Percentiles rank a stretch among this genome's conserved stretches.
phyloP scores from a whole-genome alignment of 2,888 invertebrate species.

The Yponomeuta plumbellus region DNA sequence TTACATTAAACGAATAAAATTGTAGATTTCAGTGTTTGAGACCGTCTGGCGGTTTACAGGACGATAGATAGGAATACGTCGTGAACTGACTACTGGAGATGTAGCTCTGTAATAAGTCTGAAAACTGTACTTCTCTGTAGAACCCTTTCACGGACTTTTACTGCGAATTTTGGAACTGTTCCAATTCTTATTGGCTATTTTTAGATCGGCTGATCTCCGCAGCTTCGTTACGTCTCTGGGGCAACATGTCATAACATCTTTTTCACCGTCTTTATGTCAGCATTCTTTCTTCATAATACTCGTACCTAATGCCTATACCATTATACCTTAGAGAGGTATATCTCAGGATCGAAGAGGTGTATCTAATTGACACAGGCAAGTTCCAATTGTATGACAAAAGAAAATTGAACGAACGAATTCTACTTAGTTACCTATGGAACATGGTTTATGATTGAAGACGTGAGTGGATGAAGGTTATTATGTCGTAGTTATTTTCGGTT shows the following conservation, averaged over 20 bases:
- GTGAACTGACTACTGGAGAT: neutral
- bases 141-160: neutral
- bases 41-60: neutral
- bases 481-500: too few relatives aligned
- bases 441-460: too few relatives aligned
- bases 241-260: neutral
- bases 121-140: neutral
- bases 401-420: too few relatives aligned
- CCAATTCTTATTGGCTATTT: neutral
- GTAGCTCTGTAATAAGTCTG: neutral
- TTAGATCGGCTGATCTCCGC: neutral
- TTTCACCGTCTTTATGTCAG: neutral
- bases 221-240: neutral
- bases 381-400: too few relatives aligned
- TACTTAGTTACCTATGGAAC: too few relatives aligned
- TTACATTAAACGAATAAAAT: too few relatives aligned
- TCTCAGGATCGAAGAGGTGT: neutral
- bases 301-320: too few relatives aligned
- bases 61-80: neutral
- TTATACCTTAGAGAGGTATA: too few relatives aligned
- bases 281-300: neutral
- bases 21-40: neutral
- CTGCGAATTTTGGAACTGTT: neutral
- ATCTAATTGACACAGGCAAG: too few relatives aligned
- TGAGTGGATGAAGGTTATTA: too few relatives aligned